phyloP scores from a whole-genome alignment of 2,888 invertebrate species.

The Drosophila infuscata region DNA sequence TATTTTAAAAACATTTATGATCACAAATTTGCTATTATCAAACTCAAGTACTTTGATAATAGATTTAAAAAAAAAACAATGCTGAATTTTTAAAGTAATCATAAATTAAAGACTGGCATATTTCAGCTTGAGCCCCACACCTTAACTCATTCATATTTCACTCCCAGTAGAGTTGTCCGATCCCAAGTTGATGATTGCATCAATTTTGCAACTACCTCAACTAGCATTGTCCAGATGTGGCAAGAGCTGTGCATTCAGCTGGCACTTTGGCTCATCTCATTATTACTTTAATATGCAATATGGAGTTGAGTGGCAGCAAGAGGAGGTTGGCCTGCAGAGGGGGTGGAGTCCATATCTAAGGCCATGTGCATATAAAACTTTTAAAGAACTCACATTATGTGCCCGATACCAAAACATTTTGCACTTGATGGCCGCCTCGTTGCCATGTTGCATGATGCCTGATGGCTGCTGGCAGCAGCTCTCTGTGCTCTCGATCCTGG shows the following conservation, averaged over 20 bases:
- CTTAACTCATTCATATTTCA: background rate
- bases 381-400: conserved; percentile 77
- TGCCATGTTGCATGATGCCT: conserved; percentile 35
- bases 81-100: background rate
- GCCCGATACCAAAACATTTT: conserved; percentile 61
- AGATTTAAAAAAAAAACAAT: background rate
- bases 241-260: conserved; percentile 35
- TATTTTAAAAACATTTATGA: background rate
- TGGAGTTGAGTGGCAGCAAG: conserved; percentile 19
- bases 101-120: background rate
- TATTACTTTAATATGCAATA: conserved; percentile 62
- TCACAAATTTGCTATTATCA: background rate
- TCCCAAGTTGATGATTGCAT: conserved; percentile 44
- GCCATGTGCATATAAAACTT: conserved; percentile 70
- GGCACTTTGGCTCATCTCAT: conserved; percentile 58
- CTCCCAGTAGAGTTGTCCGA: background rate
- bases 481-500: conserved; percentile 1
- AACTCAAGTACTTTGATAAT: background rate
- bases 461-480: conserved; percentile 21
- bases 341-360: conserved; percentile 13
- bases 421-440: conserved; percentile 58
- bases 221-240: conserved; percentile 45
- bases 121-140: background rate
- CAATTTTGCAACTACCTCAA: conserved; percentile 36
- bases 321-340: background rate